These are phyloP conservation scores for Nomia melanderi DNA, from an alignment of 1,140 invertebrate genomes.

Conservation along the genomic window DNA sequence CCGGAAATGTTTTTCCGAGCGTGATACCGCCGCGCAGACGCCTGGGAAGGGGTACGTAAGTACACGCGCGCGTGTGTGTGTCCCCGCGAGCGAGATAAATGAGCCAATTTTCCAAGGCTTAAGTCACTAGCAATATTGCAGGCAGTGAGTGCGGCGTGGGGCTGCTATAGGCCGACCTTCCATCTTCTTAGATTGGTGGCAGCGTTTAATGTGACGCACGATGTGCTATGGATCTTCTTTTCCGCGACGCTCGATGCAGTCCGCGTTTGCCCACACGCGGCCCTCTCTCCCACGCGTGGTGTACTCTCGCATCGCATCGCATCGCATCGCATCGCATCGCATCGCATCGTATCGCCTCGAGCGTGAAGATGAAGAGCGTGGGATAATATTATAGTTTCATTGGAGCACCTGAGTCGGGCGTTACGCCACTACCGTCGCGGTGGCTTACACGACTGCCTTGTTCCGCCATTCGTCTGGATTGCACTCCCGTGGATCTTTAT, in stretches of 20 bases:
- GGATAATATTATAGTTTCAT: constrained; percentile 70
- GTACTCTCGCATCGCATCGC: background rate
- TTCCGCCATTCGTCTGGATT: constrained; percentile 49
- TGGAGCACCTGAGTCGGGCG: constrained; percentile 61
- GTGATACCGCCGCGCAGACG: constrained; percentile 42
- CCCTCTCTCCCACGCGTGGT: too few species aligned
- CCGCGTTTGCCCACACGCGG: too few species aligned
- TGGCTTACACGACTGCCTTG: constrained; percentile 16
- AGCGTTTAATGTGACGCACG: constrained; percentile 38
- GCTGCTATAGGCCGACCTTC: constrained; percentile 12
- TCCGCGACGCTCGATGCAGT: background rate
- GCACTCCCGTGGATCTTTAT: constrained; percentile 50
- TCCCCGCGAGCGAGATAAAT: constrained; percentile 70
- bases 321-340: background rate
- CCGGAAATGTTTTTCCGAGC: constrained; percentile 52
- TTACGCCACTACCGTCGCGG: constrained; percentile 33
- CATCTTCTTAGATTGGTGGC: constrained; percentile 36
- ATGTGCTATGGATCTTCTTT: constrained; percentile 30
- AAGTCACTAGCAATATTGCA: constrained; percentile 73
- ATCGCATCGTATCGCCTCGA: constrained; percentile 30
- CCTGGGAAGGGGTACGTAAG: too few species aligned
- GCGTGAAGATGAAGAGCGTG: constrained; percentile 60
- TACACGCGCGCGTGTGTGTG: constrained; percentile 25
- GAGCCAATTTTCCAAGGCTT: constrained; percentile 77
- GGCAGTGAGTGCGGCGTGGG: background rate